Conservation (phyloP, 2,888 invertebrate species). For the Ischnura elegans region DNA sequence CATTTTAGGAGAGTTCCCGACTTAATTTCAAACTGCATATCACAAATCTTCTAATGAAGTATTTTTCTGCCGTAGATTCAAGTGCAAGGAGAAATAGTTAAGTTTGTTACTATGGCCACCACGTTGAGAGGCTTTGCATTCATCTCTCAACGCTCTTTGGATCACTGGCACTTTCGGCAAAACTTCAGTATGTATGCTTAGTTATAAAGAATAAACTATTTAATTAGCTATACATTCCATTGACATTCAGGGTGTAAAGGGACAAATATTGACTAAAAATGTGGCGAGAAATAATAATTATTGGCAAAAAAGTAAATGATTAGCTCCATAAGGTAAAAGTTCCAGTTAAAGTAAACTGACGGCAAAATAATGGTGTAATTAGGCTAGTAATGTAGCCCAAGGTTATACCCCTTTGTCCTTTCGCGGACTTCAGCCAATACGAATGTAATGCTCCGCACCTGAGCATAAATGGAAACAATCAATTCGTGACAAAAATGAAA, state of each 20-base stretch:
- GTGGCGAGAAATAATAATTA: neutral
- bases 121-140: constrained; percentile 12
- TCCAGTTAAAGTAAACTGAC: neutral
- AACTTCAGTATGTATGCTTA: constrained; percentile 52
- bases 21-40: neutral
- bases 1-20: neutral
- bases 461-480: too few species aligned
- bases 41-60: constrained; percentile 26
- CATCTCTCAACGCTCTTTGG: constrained; percentile 43
- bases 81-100: constrained; percentile 45
- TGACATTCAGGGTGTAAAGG: neutral
- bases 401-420: too few species aligned
- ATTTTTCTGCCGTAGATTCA: constrained; percentile 41
- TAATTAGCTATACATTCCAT: neutral
- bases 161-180: constrained; percentile 43
- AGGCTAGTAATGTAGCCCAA: too few species aligned
- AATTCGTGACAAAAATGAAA: too few species aligned
- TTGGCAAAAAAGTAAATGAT: too few species aligned
- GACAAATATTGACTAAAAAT: neutral
- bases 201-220: constrained; percentile 9
- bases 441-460: too few species aligned
- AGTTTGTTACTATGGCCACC: constrained; percentile 8
- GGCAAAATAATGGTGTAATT: neutral
- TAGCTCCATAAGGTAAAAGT: neutral
- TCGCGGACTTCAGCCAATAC: too few species aligned